These are phyloP conservation scores for Ricordea florida DNA, from an alignment of 92 coral and sea anemone genomes.

Conservation along the genomic window DNA sequence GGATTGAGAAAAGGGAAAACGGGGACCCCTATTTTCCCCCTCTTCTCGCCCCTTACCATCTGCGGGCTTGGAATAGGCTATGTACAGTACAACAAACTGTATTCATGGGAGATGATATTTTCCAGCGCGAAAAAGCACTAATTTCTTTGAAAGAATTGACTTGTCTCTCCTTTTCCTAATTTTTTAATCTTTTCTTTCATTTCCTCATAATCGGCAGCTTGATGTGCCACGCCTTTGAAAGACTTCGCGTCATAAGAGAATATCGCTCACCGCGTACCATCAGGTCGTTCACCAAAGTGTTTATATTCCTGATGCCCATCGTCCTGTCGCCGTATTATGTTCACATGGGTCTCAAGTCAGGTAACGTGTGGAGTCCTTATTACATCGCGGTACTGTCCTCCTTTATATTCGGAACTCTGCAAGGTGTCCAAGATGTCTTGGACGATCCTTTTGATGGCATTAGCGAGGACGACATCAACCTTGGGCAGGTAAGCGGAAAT, in stretches of 20 bases:
- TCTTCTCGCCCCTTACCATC: too few species aligned
- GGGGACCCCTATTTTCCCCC: too few species aligned
- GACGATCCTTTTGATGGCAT: constrained; percentile 99
- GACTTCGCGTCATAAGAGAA: constrained; percentile 93
- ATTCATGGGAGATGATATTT: too few species aligned
- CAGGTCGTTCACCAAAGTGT: constrained; percentile 96
- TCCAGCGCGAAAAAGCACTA: too few species aligned
- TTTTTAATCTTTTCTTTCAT: background rate
- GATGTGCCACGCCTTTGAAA: constrained; percentile 98
- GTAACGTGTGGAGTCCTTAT: constrained; percentile 87
- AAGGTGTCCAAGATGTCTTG: constrained; percentile 95
- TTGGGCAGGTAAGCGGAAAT: constrained; percentile 73
- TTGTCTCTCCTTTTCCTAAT: background rate
- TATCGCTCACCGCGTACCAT: constrained; percentile 97
- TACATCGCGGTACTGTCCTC: constrained; percentile 80
- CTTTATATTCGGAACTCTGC: constrained; percentile 91
- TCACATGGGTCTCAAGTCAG: constrained; percentile 72
- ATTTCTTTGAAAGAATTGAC: background rate
- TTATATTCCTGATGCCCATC: constrained; percentile 95
- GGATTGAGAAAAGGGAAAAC: too few species aligned
- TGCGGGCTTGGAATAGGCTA: too few species aligned
- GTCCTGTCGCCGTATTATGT: constrained; percentile 95
- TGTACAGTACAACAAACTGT: too few species aligned
- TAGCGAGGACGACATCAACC: constrained; percentile 93
- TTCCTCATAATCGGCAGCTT: constrained; percentile 53